A percentile compares a stretch with the other conserved stretches of the same genome.
Conservation (phyloP, 2,113 vertebrate species). For the Hippocampus zosterae region DNA sequence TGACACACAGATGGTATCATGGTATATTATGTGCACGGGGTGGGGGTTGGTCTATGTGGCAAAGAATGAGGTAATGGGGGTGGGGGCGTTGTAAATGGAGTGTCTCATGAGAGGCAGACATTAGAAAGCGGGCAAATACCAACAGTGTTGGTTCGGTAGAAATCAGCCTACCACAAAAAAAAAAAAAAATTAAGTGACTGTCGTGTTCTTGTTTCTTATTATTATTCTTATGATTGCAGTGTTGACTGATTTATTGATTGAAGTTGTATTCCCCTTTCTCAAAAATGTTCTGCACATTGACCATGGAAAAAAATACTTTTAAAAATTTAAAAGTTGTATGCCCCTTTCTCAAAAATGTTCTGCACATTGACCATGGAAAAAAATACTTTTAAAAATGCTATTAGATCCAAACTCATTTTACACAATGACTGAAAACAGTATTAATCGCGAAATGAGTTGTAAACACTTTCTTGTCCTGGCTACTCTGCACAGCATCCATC, state of each 20-base stretch:
- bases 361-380: neutral
- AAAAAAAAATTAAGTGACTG: neutral
- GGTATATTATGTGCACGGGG: conserved; percentile 16
- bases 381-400: neutral
- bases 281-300: neutral
- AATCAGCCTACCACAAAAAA: conserved; percentile 53
- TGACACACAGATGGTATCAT: conserved; percentile 33
- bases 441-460: neutral
- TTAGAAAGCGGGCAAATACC: conserved; percentile 57
- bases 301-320: neutral
- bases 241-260: neutral
- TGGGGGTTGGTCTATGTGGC: neutral
- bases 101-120: conserved; percentile 22
- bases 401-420: neutral
- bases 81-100: conserved; percentile 3
- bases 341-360: neutral
- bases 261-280: no score
- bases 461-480: neutral
- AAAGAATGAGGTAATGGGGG: conserved; percentile 25
- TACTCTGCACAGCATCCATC: neutral
- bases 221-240: neutral
- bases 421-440: neutral
- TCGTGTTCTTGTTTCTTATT: neutral
- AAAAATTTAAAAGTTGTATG: neutral
- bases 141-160: conserved; percentile 41